Percentiles rank a stretch among this genome's conserved stretches.
These are phyloP conservation scores for Incurvaria masculella DNA, from an alignment of 2,888 invertebrate genomes.

Conservation along the genomic window DNA sequence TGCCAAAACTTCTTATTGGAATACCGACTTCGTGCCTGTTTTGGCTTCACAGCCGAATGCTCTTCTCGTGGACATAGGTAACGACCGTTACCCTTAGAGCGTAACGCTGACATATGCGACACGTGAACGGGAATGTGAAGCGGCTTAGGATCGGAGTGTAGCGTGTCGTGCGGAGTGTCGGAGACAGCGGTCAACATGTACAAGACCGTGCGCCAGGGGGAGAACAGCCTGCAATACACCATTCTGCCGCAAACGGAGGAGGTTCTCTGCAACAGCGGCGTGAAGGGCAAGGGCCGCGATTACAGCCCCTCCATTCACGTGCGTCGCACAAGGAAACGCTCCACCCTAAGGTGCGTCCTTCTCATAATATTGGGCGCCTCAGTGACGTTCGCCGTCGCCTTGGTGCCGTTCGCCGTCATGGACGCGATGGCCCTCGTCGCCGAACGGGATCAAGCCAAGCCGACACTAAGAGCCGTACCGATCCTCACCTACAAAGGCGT, in stretches of 20 bases:
- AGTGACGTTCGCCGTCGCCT: slow-evolving; percentile 9
- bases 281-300: slow-evolving; percentile 52
- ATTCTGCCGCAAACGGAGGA: slow-evolving; percentile 71
- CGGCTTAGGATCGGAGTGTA: too few relatives aligned
- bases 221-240: slow-evolving; percentile 71
- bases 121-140: background rate
- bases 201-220: slow-evolving; percentile 72
- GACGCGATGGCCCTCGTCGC: slow-evolving; percentile 33
- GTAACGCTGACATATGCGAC: too few relatives aligned
- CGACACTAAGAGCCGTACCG: slow-evolving; percentile 25
- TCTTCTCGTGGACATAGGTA: too few relatives aligned
- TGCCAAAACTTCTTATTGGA: too few relatives aligned
- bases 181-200: slow-evolving; percentile 56
- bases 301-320: slow-evolving; percentile 48
- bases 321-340: slow-evolving; percentile 20
- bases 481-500: slow-evolving; percentile 29
- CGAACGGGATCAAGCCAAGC: too few relatives aligned
- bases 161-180: background rate
- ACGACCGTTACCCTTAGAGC: too few relatives aligned
- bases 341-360: too few relatives aligned
- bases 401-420: slow-evolving; percentile 35
- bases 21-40: too few relatives aligned
- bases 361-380: background rate
- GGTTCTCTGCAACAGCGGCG: slow-evolving; percentile 57
- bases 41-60: too few relatives aligned